A percentile compares a stretch with the other conserved stretches of the same genome.
Conservation (phyloP, 2,888 invertebrate species). For the Pseudolycoriella hygida region DNA sequence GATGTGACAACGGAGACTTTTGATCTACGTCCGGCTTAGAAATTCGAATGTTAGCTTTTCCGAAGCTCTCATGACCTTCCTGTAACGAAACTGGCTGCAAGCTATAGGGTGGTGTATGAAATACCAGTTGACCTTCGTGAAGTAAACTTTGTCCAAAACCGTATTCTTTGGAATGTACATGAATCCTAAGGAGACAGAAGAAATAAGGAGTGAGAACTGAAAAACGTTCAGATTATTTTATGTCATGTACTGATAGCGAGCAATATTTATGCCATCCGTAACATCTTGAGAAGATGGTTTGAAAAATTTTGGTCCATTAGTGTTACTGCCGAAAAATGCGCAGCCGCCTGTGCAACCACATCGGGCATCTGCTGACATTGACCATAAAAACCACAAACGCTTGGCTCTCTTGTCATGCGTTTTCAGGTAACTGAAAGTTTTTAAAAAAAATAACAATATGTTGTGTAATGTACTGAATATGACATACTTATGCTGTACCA, state of each 20-base stretch:
- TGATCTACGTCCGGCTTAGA: conserved; percentile 21
- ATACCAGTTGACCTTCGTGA: conserved; percentile 69
- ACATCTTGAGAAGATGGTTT: conserved; percentile 67
- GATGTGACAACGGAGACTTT: conserved; percentile 10
- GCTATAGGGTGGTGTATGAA: conserved; percentile 79
- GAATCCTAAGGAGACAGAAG: conserved; percentile 33
- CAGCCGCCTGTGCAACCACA: conserved; percentile 96
- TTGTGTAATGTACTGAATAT: neutral
- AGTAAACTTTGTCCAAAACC: conserved; percentile 91
- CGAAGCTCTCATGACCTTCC: conserved; percentile 34
- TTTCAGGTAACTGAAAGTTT: conserved; percentile 40
- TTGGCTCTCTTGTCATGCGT: conserved; percentile 71
- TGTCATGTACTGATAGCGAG: conserved; percentile 35
- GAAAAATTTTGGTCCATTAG: conserved; percentile 76
- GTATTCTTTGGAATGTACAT: conserved; percentile 61
- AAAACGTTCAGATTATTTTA: neutral
- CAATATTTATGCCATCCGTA: conserved; percentile 66
- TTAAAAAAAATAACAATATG: conserved; percentile 2
- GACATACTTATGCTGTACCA: conserved; percentile 56
- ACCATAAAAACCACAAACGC: conserved; percentile 90
- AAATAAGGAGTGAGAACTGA: neutral
- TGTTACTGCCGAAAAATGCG: conserved; percentile 82
- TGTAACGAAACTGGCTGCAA: conserved; percentile 57
- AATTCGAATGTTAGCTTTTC: conserved; percentile 18
- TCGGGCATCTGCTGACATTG: conserved; percentile 39